Evolutionary conservation across 2,797 vertebrate genomes (phyloP), one percentile per base, ranked within the genome.

Genomic region (Hoplostethus atlanticus): DNA sequence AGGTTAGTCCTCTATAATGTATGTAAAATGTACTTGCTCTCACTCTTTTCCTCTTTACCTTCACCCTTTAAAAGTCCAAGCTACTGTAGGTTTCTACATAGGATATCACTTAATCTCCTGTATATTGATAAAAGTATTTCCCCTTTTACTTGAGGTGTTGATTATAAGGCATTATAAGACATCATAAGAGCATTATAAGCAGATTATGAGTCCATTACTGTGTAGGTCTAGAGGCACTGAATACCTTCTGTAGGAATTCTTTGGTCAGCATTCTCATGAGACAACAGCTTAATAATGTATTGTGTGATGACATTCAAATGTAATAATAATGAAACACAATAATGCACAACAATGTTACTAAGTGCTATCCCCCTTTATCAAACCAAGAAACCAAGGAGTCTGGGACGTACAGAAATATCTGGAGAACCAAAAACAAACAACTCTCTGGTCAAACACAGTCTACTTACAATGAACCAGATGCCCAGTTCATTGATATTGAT

Each of bases 151-250:
- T 68, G 50, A 25, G 10, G 50, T 51, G 50, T 4, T 16, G n/a
- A 6, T 51, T 6, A 16, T 6, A 16, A 21, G 34, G 34, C 34
- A 34, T 34, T 34, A 3, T 21, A 51, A 36, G 34, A 36, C 34
- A 36, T 36, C 28, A 28, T 36, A 36, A 36, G 34, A 36, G 34
- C 67, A 84, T 82, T 84, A 84, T 83, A 81, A 76, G 68, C 66
- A 76, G 71, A 69, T 88, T 64, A 88, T 72, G 87, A 78, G 76
- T 84, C 80, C 82, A 90, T 91, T 91, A 81, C 62, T 40, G 50
- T 71, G 64, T 71, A 82, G 84, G 71, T 77, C 52, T 58, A 42
- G 81, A 81, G 85, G 79, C 80, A 71, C 44, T 28, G 57, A 80
- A 47, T 58, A 68, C 57, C 66, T 62, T 64, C 57, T 73, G 71